Conservation (phyloP, 2,113 vertebrate genomes). For the Jacana jacana region DNA sequence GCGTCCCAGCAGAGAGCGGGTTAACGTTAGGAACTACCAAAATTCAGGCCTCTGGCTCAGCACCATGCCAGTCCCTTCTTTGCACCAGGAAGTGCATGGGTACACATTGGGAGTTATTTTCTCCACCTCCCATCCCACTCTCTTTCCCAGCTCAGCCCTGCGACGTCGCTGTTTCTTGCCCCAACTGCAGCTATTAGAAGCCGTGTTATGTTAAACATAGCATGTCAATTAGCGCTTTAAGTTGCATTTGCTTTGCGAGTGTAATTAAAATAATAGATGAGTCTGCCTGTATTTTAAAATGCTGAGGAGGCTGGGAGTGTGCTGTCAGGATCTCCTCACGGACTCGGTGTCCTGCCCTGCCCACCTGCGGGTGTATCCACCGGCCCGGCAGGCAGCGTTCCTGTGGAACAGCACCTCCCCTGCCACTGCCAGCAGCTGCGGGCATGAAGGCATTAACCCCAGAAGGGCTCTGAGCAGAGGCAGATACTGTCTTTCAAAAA, state of each 20-base stretch:
- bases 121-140: accelerated
- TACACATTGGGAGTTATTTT: accelerated
- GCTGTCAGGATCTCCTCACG: background rate
- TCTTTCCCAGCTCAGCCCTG: background rate
- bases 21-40: accelerated
- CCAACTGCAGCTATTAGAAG: background rate
- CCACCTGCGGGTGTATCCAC: background rate
- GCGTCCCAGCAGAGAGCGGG: background rate
- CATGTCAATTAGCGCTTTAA: background rate
- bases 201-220: background rate
- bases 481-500: background rate
- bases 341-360: background rate
- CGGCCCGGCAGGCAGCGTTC: background rate
- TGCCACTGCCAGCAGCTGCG: accelerated
- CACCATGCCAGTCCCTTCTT: accelerated
- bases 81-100: accelerated
- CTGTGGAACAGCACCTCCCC: background rate
- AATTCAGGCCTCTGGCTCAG: background rate
- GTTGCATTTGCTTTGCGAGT: background rate
- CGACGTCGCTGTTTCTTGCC: background rate
- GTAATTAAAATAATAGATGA: background rate
- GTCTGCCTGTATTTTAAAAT: background rate
- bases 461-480: background rate
- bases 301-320: background rate
- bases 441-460: accelerated